phyloP scores from a whole-genome alignment of 2,797 vertebrate genomes.

The Chromobotia macracanthus region DNA sequence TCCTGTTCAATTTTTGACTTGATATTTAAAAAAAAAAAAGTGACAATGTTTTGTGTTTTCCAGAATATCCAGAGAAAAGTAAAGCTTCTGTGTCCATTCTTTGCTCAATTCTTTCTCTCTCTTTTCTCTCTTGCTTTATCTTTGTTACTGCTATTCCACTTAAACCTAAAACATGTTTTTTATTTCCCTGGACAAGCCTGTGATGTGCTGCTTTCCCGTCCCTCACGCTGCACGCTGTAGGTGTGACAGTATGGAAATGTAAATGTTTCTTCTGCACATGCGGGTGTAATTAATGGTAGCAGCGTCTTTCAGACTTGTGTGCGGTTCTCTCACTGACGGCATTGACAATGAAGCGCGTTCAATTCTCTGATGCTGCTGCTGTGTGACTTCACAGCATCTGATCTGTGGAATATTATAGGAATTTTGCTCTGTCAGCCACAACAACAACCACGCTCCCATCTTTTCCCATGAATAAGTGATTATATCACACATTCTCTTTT shows the following conservation, averaged over 20 bases:
- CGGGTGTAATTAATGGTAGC: conserved; percentile 21
- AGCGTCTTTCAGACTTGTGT: conserved; percentile 16
- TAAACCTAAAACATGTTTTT: neutral
- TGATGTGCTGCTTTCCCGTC: conserved; percentile 2
- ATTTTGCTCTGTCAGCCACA: neutral
- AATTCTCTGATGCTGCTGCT: conserved; percentile 7
- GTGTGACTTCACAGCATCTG: conserved; percentile 2
- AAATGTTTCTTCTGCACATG: neutral
- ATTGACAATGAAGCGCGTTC: conserved; percentile 3
- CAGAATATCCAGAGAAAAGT: no score
- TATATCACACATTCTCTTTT: neutral
- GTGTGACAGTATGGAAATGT: conserved; percentile 27
- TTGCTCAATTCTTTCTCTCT: no score
- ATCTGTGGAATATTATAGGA: conserved; percentile 7
- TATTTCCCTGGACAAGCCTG: neutral
- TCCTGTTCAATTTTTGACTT: no score
- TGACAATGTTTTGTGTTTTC: no score
- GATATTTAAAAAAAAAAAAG: no score
- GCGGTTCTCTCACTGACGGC: conserved; percentile 1
- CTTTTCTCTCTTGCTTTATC: no score
- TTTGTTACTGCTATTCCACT: no score
- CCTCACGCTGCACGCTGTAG: neutral
- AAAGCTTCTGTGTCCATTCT: no score
- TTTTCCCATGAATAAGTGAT: neutral
- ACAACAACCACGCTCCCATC: neutral